A percentile compares a stretch with the other conserved stretches of the same genome.
Evolutionary conservation across 1,140 invertebrate genomes (phyloP).

Genomic region (Drosophila funebris): DNA sequence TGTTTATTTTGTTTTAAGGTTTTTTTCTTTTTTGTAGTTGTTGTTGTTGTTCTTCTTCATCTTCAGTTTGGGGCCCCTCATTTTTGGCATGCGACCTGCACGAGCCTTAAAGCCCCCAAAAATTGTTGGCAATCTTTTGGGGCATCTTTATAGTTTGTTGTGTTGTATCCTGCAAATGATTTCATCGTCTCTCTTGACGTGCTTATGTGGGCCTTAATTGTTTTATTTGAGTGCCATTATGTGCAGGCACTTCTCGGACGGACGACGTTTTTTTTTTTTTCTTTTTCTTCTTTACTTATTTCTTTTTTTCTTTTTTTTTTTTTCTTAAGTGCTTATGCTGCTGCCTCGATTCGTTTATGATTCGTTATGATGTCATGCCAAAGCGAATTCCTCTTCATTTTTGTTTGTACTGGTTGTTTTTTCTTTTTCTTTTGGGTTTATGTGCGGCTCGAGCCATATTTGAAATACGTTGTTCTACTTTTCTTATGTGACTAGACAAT

Average conservation of each 20-base stretch:
- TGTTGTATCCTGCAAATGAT: slow-evolving; percentile 73
- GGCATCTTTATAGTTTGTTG: slow-evolving; percentile 50
- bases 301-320: slow-evolving; percentile 5
- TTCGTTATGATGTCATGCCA: slow-evolving; percentile 77
- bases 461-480: slow-evolving; percentile 75
- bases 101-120: slow-evolving; percentile 64
- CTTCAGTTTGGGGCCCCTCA: slow-evolving; percentile 18
- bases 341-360: slow-evolving; percentile 52
- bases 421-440: slow-evolving; percentile 17
- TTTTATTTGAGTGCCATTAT: slow-evolving; percentile 82
- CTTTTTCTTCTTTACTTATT: neutral
- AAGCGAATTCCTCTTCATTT: slow-evolving; percentile 66
- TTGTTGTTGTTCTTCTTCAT: slow-evolving; percentile 32
- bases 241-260: slow-evolving; percentile 65
- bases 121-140: slow-evolving; percentile 74
- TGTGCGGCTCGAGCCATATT: slow-evolving; percentile 40
- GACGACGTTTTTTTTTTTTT: slow-evolving; percentile 23
- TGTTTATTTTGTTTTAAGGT: slow-evolving; percentile 35
- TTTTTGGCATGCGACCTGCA: slow-evolving; percentile 77
- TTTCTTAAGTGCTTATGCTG: slow-evolving; percentile 52
- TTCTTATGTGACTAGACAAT: slow-evolving; percentile 52
- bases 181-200: slow-evolving; percentile 69
- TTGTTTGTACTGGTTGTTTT: slow-evolving; percentile 27
- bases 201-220: slow-evolving; percentile 79
- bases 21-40: neutral